Evolutionary conservation across 2,888 invertebrate genomes (phyloP).

Genomic region (Ypsolopha sequella): DNA sequence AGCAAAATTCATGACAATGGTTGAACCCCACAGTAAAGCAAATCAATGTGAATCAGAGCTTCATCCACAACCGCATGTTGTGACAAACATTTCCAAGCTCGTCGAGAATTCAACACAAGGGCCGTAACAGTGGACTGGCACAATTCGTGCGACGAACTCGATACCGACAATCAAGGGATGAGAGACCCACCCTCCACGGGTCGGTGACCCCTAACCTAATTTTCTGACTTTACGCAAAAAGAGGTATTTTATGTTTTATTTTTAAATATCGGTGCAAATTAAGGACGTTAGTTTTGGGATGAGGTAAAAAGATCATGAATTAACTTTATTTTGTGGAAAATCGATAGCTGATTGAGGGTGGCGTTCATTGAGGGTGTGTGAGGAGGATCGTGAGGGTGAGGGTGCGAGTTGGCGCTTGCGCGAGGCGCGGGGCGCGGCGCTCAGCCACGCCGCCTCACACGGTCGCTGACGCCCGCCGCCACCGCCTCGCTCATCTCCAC

Average conservation of each 20-base stretch:
- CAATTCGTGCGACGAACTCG: constrained; percentile 7
- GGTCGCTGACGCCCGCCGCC: constrained; percentile 56
- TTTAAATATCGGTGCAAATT: neutral
- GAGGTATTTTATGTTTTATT: neutral
- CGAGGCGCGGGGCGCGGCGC: constrained; percentile 47
- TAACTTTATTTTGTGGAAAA: constrained; percentile 42
- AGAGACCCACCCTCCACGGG: constrained; percentile 13
- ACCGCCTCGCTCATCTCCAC: constrained; percentile 69
- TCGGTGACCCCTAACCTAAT: constrained; percentile 24
- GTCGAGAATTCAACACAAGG: constrained; percentile 1
- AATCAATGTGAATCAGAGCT: too few relatives aligned
- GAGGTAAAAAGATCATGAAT: constrained; percentile 24
- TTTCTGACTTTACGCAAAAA: constrained; percentile 8
- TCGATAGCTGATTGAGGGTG: constrained; percentile 62
- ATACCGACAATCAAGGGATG: constrained; percentile 5
- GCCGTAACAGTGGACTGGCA: constrained; percentile 9
- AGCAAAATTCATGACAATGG: too few relatives aligned
- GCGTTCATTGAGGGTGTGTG: constrained; percentile 54
- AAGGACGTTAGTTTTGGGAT: neutral
- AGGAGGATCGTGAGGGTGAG: constrained; percentile 20
- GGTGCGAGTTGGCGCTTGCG: constrained; percentile 46
- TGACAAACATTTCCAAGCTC: too few relatives aligned
- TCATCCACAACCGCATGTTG: too few relatives aligned
- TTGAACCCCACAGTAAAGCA: too few relatives aligned
- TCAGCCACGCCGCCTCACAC: constrained; percentile 64